Evolutionary conservation across 1,140 invertebrate genomes (phyloP).

Genomic region (Drosophila subpulchrella): DNA sequence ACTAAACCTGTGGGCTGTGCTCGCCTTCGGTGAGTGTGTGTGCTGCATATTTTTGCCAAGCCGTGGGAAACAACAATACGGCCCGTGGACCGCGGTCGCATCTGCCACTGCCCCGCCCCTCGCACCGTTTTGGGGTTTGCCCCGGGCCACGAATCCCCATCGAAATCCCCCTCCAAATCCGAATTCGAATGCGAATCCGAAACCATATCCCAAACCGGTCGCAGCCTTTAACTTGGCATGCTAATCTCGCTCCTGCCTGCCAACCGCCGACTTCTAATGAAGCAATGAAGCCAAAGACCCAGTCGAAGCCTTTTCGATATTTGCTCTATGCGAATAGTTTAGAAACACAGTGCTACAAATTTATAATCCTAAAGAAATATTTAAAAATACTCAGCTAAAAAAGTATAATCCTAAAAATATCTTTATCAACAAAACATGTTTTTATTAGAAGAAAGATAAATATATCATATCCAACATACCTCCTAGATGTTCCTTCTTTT

Average conservation of each 20-base stretch:
- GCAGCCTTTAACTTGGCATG: constrained; percentile 44
- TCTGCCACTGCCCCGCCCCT: constrained; percentile 26
- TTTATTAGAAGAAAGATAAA: too few relatives aligned
- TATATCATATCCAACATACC: too few relatives aligned
- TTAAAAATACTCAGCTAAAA: constrained; percentile 6
- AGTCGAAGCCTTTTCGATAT: constrained; percentile 43
- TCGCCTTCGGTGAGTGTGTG: constrained; percentile 16
- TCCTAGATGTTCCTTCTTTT: too few relatives aligned
- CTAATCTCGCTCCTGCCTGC: constrained; percentile 55
- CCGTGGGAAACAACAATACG: constrained; percentile 76
- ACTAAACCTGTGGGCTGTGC: constrained; percentile 69
- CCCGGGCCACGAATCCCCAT: constrained; percentile 31
- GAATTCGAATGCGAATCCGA: neutral
- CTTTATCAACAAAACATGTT: too few relatives aligned
- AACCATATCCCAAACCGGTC: constrained; percentile 55
- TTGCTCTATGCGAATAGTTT: constrained; percentile 43
- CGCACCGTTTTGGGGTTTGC: constrained; percentile 52
- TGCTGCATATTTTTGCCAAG: constrained; percentile 58
- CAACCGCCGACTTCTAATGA: constrained; percentile 60
- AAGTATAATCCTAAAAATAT: too few relatives aligned
- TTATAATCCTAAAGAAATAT: too few relatives aligned
- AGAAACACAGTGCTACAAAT: constrained; percentile 11
- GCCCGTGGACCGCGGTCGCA: constrained; percentile 39
- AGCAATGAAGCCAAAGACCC: constrained; percentile 55
- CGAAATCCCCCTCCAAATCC: neutral